These are phyloP conservation scores for Leptobrachium ailaonicum DNA, from an alignment of 2,113 vertebrate genomes.

Conservation along the genomic window DNA sequence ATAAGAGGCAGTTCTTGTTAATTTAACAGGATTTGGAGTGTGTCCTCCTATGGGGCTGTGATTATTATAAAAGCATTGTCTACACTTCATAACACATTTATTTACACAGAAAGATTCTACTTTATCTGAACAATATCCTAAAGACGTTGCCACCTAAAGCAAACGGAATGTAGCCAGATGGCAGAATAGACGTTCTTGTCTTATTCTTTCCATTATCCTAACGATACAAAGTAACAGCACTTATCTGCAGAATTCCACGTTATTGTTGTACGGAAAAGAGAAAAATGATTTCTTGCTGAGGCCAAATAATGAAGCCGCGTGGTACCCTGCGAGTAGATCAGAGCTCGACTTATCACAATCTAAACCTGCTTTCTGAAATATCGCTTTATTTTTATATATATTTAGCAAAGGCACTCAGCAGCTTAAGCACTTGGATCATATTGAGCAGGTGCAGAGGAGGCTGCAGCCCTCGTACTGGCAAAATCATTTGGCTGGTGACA, in stretches of 20 bases:
- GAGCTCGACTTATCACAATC: constrained; percentile 14
- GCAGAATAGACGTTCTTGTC: constrained; percentile 15
- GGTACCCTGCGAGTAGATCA: constrained; percentile 7
- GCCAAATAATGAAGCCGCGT: constrained; percentile 9
- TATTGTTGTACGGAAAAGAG: constrained; percentile 36
- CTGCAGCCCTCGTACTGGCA: too few species aligned
- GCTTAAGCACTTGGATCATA: too few species aligned
- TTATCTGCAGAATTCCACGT: constrained; percentile 20
- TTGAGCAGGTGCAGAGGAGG: too few species aligned
- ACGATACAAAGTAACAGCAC: constrained; percentile 42
- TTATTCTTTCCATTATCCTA: constrained; percentile 39
- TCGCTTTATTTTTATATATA: neutral
- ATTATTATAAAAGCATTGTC: constrained; percentile 30
- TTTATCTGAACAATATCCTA: constrained; percentile 34
- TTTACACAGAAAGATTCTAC: constrained; percentile 10
- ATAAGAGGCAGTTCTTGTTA: neutral
- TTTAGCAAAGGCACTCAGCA: neutral
- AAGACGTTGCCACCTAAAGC: constrained; percentile 34
- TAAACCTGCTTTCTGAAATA: constrained; percentile 1
- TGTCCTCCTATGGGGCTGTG: neutral
- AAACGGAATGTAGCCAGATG: constrained; percentile 38
- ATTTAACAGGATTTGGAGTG: neutral
- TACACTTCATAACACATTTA: constrained; percentile 20
- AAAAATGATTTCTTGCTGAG: constrained; percentile 7
- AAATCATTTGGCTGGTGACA: too few species aligned